Conservation (phyloP, 1,140 invertebrate species). For the Euura saliciscinereae region DNA sequence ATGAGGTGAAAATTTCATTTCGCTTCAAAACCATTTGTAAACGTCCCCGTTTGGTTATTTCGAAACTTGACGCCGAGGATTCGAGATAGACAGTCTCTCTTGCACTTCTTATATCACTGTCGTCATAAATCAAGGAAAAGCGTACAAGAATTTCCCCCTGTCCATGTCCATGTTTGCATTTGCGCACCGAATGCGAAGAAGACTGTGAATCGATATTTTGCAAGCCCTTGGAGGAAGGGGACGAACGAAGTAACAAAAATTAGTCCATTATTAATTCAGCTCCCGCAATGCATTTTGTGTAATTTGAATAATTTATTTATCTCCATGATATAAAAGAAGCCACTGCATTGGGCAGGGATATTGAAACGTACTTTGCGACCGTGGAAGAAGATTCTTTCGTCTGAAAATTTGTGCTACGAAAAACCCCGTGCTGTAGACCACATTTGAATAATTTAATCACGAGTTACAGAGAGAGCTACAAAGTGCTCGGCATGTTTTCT, state of each 20-base stretch:
- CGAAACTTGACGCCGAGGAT: too few relatives aligned
- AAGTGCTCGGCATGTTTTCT: constrained; percentile 1
- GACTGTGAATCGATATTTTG: too few relatives aligned
- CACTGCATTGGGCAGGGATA: too few relatives aligned
- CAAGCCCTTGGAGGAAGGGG: too few relatives aligned
- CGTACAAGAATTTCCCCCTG: too few relatives aligned
- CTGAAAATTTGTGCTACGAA: not conserved
- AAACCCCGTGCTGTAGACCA: not conserved
- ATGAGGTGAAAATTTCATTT: not conserved
- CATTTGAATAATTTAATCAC: not conserved
- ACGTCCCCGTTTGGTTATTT: not conserved
- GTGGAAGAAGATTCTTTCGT: not conserved
- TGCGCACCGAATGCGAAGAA: too few relatives aligned
- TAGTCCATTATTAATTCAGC: too few relatives aligned
- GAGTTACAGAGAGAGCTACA: not conserved
- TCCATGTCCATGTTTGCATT: too few relatives aligned
- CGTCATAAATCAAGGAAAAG: not conserved
- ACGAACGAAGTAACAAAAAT: too few relatives aligned
- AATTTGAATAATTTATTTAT: too few relatives aligned
- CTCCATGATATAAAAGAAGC: too few relatives aligned
- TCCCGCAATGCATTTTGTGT: too few relatives aligned
- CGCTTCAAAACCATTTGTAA: not conserved
- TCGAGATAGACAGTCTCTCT: not conserved
- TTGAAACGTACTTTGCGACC: not conserved
- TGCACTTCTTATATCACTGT: not conserved